A percentile compares a stretch with the other conserved stretches of the same genome.
Evolutionary conservation across 2,113 vertebrate species (phyloP).

Genomic region (Anoplopoma fimbria): DNA sequence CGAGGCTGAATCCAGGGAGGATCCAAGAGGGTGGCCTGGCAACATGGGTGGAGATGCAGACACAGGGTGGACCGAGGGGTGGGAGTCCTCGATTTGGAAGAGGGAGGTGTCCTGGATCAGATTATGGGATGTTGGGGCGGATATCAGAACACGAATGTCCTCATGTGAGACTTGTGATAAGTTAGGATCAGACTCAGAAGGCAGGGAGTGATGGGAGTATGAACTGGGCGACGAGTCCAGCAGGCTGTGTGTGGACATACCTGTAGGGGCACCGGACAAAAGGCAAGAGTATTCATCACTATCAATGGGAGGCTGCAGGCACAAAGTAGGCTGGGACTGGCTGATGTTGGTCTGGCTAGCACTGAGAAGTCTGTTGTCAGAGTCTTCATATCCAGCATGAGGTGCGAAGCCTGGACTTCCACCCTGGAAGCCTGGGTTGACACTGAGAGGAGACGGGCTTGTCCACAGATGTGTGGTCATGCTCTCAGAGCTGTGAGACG

Average conservation of each 20-base stretch:
- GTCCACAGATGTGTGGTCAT: constrained; percentile 52
- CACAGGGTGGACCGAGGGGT: constrained; percentile 30
- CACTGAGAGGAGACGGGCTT: constrained; percentile 53
- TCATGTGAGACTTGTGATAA: constrained; percentile 43
- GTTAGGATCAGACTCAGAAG: constrained; percentile 46
- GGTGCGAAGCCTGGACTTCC: constrained; percentile 38
- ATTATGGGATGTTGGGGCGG: constrained; percentile 23
- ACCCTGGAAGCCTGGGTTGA: constrained; percentile 49
- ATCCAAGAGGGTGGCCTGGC: constrained; percentile 20
- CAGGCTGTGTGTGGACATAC: constrained; percentile 73
- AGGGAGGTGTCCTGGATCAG: constrained; percentile 57
- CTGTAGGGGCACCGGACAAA: constrained; percentile 63
- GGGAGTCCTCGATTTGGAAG: constrained; percentile 61
- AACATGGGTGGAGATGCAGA: constrained; percentile 42
- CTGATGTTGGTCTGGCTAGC: constrained; percentile 65
- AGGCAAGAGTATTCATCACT: constrained; percentile 64
- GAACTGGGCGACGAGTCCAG: constrained; percentile 50
- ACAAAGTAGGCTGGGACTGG: constrained; percentile 80
- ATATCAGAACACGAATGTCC: constrained; percentile 38
- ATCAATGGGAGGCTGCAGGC: constrained; percentile 70
- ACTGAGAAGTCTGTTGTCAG: constrained; percentile 46
- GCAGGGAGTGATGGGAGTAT: constrained; percentile 55
- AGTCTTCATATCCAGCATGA: constrained; percentile 46
- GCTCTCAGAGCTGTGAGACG: constrained; percentile 47
- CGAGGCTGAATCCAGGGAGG: constrained; percentile 60